Percentiles rank a stretch among this genome's conserved stretches.
These are phyloP conservation scores for Brassicogethes aeneus DNA, from an alignment of 2,888 invertebrate genomes.

Conservation along the genomic window DNA sequence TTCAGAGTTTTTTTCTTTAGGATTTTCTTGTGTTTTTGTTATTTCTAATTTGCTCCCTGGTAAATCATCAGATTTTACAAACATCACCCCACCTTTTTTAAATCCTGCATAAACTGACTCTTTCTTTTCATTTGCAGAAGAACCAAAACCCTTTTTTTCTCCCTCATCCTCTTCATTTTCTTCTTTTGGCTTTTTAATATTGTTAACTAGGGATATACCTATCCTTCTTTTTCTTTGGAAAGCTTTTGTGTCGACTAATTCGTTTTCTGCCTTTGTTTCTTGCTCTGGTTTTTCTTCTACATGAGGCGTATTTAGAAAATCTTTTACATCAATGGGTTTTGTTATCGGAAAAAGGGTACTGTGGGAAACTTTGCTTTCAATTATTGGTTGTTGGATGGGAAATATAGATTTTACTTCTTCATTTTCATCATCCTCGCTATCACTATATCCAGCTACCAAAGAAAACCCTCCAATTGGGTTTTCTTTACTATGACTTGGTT, in stretches of 20 bases:
- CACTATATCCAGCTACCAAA: slow-evolving; percentile 48
- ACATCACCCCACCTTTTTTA: slow-evolving; percentile 37
- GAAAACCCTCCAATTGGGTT: slow-evolving; percentile 33
- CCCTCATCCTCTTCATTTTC: slow-evolving; percentile 15
- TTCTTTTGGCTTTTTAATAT: slow-evolving; percentile 20
- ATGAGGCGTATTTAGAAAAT: slow-evolving; percentile 22
- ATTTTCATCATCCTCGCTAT: slow-evolving; percentile 39
- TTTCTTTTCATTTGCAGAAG: slow-evolving; percentile 17
- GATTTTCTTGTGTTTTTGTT: too few species aligned
- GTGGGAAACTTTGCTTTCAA: slow-evolving; percentile 20
- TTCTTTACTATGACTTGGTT: slow-evolving; percentile 7
- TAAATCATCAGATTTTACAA: slow-evolving; percentile 28
- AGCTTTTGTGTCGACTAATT: slow-evolving; percentile 37
- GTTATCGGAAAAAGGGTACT: slow-evolving; percentile 44
- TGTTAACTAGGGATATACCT: slow-evolving; percentile 42
- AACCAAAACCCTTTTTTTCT: slow-evolving; percentile 27
- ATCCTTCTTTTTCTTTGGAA: slow-evolving; percentile 49
- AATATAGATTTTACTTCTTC: slow-evolving; percentile 14
- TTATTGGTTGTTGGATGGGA: slow-evolving; percentile 4
- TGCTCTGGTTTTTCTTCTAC: slow-evolving; percentile 10
- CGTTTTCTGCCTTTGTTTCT: slow-evolving; percentile 9
- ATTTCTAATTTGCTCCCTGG: slow-evolving; percentile 4
- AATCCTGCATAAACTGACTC: slow-evolving; percentile 27
- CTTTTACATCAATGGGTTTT: slow-evolving; percentile 35
- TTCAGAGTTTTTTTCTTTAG: not conserved